Evolutionary conservation across 2,888 invertebrate species (phyloP), one percentile per base, ranked within the genome.

Genomic region (Aromia moschata): DNA sequence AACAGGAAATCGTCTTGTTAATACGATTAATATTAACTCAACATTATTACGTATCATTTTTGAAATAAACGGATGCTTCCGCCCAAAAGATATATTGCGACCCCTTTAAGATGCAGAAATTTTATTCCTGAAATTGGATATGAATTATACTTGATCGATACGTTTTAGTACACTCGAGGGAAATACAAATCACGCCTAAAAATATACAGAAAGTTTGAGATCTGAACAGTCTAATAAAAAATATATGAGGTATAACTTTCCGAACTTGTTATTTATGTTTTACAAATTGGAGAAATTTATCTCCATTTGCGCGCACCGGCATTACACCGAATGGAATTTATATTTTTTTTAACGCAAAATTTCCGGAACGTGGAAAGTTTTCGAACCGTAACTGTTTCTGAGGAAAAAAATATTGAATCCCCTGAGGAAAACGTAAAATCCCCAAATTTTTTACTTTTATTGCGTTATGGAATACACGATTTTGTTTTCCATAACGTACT

Each of bases 171-270:
- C 60, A 60, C 71, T 61, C 65, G 5, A 18, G 71, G 67, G 71
- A 63, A 56, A 65, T 64, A 68, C 71, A 71, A 70, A 71, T 71
- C 69, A 71, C 54, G 37, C 18, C 47, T 53, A 62, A 58, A 59
- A 67, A 67, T 66, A 66, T 62, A 60, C 60, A 53, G 65, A 62
- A 67, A 69, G 62, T 66, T 66, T 53, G 61, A 57, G 62, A 65
- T 65, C 62, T 58, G 58, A 45, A 60, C 59, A 53, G 58, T 43
- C 65, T 62, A 52, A 62, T 62, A 60, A 65, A 65, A 65, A 65
- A 61, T 58, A 62, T 60, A 58, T 41, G 52, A 52, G 52, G 40
- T 52, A 40, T 41, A 52, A 52, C 52, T 41, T 41, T 40, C 52
- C 31, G 41, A 52, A 52, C 40, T 52, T 40, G 41, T 52, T 52